Base-by-base conservation (phyloP, 1,140 invertebrate species). In the Brachystomella parvula region DNA sequence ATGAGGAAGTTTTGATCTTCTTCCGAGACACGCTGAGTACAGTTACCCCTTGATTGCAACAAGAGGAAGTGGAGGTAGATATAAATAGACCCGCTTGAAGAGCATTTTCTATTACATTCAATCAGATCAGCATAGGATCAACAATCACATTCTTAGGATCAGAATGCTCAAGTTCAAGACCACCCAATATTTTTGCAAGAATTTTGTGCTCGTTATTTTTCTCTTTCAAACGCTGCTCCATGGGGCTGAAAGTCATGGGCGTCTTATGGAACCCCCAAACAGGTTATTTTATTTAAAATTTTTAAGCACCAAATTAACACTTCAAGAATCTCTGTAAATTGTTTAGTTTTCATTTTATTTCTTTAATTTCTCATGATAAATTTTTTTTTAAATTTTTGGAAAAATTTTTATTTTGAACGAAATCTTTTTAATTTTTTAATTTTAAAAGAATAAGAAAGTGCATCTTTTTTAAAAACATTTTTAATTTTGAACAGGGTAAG, bases 381-480 rank as follows among this genome's bases (percentile, higher is more conserved):
- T 44, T 44, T 44, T 44, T 44, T 44, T 44, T 44, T 44, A 44
- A 44, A 44, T n/a, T n/a, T n/a, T n/a, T n/a, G n/a, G n/a, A n/a
- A n/a, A n/a, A n/a, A n/a, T n/a, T n/a, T n/a, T n/a, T n/a, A n/a
- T n/a, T n/a, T n/a, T n/a, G n/a, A n/a, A n/a, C n/a, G n/a, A n/a
- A n/a, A n/a, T n/a, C n/a, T n/a, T n/a, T n/a, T n/a, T n/a, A n/a
- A n/a, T n/a, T 44, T 44, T 44, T 44, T n/a, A 44, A n/a, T 44
- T 12, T 44, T 44, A 12, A 44, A 44, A 44, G n/a, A 44, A 44
- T n/a, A n/a, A n/a, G n/a, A n/a, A n/a, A n/a, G n/a, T n/a, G n/a
- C n/a, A n/a, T n/a, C n/a, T n/a, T n/a, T n/a, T n/a, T n/a, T n/a
- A n/a, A 44, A 44, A 44, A n/a, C n/a, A 12, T 44, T 44, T 44